A percentile compares a stretch with the other conserved stretches of the same genome.
Conservation (phyloP, 2,113 vertebrate species). For the Mus musculus region DNA sequence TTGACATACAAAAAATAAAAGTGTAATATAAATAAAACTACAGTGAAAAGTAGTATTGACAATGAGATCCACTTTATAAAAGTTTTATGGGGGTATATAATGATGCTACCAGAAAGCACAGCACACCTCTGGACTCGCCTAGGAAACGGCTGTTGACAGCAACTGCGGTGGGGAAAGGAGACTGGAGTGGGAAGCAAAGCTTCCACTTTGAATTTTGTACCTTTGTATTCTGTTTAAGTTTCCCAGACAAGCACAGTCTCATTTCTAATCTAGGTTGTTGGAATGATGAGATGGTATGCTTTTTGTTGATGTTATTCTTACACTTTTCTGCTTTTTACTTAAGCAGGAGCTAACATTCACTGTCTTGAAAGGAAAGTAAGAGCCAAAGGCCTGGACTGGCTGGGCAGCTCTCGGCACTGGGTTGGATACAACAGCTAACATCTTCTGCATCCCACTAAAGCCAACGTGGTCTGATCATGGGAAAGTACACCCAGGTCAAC, state of each 20-base stretch:
- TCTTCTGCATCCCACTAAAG: neutral
- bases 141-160: neutral
- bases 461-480: neutral
- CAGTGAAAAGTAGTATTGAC: constrained; percentile 17
- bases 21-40: neutral
- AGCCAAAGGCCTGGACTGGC: neutral
- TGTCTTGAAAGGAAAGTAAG: constrained; percentile 37
- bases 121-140: neutral
- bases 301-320: neutral
- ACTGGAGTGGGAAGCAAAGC: neutral
- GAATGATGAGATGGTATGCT: constrained; percentile 19
- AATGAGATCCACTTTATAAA: neutral
- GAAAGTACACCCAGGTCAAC: neutral
- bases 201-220: constrained; percentile 57
- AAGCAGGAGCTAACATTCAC: neutral
- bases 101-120: constrained; percentile 14
- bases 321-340: neutral
- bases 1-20: neutral
- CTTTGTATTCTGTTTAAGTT: constrained; percentile 47
- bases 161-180: neutral
- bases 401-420: neutral
- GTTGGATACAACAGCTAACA: neutral
- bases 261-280: constrained; percentile 38
- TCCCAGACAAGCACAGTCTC: constrained; percentile 58
- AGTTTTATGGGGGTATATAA: constrained; percentile 25